These are phyloP conservation scores for Psilanteris sp. DNA, from an alignment of 1,140 invertebrate species.

Conservation along the genomic window DNA sequence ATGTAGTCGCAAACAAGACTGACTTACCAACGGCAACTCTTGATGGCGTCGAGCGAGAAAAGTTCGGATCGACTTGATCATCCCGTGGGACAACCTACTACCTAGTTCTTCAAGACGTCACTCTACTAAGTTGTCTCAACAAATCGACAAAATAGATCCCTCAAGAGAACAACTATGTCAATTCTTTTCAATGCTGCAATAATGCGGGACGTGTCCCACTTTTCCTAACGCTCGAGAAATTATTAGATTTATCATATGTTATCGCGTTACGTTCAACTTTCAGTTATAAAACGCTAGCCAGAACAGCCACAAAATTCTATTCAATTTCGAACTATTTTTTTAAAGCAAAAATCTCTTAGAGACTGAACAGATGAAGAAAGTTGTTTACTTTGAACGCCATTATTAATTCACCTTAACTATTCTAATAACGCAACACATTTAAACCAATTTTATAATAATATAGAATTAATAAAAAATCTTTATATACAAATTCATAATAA, in stretches of 20 bases:
- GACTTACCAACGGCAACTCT: slow-evolving; percentile 20
- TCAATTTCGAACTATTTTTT: too few species aligned
- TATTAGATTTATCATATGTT: slow-evolving; percentile 51
- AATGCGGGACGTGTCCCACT: slow-evolving; percentile 28
- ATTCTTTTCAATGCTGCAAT: slow-evolving; percentile 57
- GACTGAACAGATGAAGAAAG: too few species aligned
- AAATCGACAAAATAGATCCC: slow-evolving; percentile 71
- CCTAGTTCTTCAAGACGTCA: slow-evolving; percentile 52
- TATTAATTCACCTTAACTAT: too few species aligned
- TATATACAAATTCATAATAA: too few species aligned
- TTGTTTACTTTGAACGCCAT: too few species aligned
- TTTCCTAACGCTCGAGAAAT: slow-evolving; percentile 35
- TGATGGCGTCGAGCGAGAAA: slow-evolving; percentile 65
- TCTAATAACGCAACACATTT: too few species aligned
- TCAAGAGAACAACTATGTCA: slow-evolving; percentile 61
- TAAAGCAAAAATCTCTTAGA: too few species aligned
- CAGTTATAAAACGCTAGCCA: too few species aligned
- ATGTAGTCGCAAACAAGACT: neutral
- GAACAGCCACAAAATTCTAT: too few species aligned
- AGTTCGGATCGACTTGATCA: slow-evolving; percentile 69
- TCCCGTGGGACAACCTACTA: slow-evolving; percentile 67
- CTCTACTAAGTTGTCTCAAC: slow-evolving; percentile 67
- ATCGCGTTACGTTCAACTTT: slow-evolving; percentile 32
- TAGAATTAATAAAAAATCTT: too few species aligned
- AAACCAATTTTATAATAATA: too few species aligned